phyloP scores from a whole-genome alignment of 1,140 invertebrate genomes.

The Drosophila aff. region DNA sequence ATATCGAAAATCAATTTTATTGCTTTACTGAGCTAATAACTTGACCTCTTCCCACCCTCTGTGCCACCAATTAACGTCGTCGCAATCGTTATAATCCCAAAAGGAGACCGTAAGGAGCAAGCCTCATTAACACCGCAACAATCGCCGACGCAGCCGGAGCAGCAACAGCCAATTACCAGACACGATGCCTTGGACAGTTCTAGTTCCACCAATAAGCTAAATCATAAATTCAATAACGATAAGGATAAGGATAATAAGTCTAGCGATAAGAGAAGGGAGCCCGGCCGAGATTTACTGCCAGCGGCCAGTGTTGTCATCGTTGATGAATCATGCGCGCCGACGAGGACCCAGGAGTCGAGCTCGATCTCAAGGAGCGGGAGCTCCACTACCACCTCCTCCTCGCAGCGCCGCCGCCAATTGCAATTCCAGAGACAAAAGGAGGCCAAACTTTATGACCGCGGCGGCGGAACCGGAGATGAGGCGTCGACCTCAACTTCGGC shows the following conservation, averaged over 20 bases:
- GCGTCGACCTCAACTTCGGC: slow-evolving; percentile 28
- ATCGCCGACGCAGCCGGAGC: slow-evolving; percentile 33
- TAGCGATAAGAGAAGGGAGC: slow-evolving; percentile 48
- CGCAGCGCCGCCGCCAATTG: slow-evolving; percentile 67
- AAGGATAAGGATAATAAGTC: slow-evolving; percentile 54
- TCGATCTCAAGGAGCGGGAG: slow-evolving; percentile 31
- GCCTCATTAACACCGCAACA: slow-evolving; percentile 61
- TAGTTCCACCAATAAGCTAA: slow-evolving; percentile 73
- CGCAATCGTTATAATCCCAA: slow-evolving; percentile 9
- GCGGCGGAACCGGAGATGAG: slow-evolving; percentile 54
- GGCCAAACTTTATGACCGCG: slow-evolving; percentile 70
- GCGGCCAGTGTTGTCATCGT: slow-evolving; percentile 37
- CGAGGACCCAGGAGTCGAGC: slow-evolving; percentile 25
- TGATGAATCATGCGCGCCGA: slow-evolving; percentile 70
- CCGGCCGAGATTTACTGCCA: slow-evolving; percentile 56
- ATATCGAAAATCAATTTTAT: slow-evolving; percentile 14
- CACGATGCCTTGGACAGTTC: slow-evolving; percentile 75
- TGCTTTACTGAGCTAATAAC: slow-evolving; percentile 35
- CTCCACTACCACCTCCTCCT: slow-evolving; percentile 40
- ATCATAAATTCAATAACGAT: slow-evolving; percentile 74
- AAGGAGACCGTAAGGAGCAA: slow-evolving; percentile 75
- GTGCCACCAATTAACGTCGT: neutral
- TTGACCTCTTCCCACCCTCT: slow-evolving; percentile 8
- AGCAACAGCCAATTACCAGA: slow-evolving; percentile 58
- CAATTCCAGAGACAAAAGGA: slow-evolving; percentile 74